These are phyloP conservation scores for Mermis nigrescens DNA, from an alignment of 2,888 invertebrate species.

Conservation along the genomic window DNA sequence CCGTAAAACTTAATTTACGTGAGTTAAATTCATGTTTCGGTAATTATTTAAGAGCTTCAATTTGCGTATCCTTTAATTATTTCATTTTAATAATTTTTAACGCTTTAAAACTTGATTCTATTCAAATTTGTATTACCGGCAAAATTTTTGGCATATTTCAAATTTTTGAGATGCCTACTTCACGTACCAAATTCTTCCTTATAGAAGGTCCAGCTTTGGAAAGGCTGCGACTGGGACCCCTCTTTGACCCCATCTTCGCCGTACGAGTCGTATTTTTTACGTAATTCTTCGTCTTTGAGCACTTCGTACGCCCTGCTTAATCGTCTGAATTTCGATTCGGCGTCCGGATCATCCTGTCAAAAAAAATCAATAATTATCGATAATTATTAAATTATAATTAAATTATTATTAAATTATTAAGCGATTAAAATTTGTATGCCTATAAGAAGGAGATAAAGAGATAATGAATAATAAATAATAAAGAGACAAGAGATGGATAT, in stretches of 20 bases:
- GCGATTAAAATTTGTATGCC: not conserved
- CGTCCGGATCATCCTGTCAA: constrained; percentile 49
- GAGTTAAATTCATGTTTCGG: too few relatives aligned
- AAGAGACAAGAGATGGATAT: not conserved
- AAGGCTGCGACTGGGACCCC: constrained; percentile 45
- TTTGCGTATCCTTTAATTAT: too few relatives aligned
- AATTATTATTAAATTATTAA: not conserved
- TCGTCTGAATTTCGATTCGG: constrained; percentile 55
- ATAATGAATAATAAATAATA: not conserved
- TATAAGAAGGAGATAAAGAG: not conserved
- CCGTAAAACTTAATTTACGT: too few relatives aligned
- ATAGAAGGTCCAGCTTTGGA: constrained; percentile 62
- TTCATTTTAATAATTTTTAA: too few relatives aligned
- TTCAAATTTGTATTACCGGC: too few relatives aligned
- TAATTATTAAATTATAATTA: not conserved
- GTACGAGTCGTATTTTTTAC: constrained; percentile 56
- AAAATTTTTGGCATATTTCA: not conserved
- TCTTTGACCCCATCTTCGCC: constrained; percentile 51
- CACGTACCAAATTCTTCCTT: constrained; percentile 50
- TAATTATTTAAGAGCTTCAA: too few relatives aligned
- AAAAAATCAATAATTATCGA: constrained; percentile 1
- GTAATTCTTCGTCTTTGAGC: constrained; percentile 56
- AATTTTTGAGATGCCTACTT: not conserved
- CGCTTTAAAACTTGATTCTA: too few relatives aligned
- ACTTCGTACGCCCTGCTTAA: constrained; percentile 67